phyloP scores from a whole-genome alignment of 2,888 invertebrate genomes.

The Cosmorhoe ocellata region DNA sequence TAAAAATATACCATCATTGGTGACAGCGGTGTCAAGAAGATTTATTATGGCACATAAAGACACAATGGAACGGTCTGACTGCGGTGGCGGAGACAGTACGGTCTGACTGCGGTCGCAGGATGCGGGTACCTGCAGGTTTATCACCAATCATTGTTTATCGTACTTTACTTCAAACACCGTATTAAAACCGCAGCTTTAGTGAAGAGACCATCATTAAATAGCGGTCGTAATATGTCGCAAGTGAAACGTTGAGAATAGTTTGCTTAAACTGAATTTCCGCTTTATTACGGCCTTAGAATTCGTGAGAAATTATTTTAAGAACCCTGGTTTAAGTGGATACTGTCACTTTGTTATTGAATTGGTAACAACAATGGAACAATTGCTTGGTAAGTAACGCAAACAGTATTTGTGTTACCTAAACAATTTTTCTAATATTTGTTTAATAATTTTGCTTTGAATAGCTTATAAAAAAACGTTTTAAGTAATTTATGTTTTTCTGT shows the following conservation, averaged over 20 bases:
- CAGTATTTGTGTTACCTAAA: too few species aligned
- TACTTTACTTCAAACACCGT: constrained; percentile 44
- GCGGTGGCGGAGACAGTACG: constrained; percentile 39
- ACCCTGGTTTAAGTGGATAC: not conserved
- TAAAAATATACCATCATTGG: constrained; percentile 4
- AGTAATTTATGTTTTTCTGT: too few species aligned
- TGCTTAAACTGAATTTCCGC: too few species aligned
- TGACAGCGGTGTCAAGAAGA: constrained; percentile 6
- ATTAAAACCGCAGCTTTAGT: constrained; percentile 44
- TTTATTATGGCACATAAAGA: constrained; percentile 39
- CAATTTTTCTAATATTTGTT: too few species aligned
- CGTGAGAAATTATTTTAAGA: not conserved
- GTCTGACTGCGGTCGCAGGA: constrained; percentile 44
- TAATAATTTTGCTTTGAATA: too few species aligned
- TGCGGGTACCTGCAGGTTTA: constrained; percentile 65
- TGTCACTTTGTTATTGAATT: not conserved
- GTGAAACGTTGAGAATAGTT: too few species aligned
- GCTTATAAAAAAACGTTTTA: too few species aligned
- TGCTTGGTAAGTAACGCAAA: too few species aligned
- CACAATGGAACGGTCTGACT: constrained; percentile 49
- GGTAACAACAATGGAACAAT: too few species aligned
- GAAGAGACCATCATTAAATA: not conserved
- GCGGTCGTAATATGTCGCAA: not conserved
- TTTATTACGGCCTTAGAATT: too few species aligned
- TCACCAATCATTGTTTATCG: constrained; percentile 57